Evolutionary conservation across 2,113 vertebrate genomes (phyloP), one percentile per base, ranked within the genome.

Genomic region (Hydrochoerus hydrochaeris): DNA sequence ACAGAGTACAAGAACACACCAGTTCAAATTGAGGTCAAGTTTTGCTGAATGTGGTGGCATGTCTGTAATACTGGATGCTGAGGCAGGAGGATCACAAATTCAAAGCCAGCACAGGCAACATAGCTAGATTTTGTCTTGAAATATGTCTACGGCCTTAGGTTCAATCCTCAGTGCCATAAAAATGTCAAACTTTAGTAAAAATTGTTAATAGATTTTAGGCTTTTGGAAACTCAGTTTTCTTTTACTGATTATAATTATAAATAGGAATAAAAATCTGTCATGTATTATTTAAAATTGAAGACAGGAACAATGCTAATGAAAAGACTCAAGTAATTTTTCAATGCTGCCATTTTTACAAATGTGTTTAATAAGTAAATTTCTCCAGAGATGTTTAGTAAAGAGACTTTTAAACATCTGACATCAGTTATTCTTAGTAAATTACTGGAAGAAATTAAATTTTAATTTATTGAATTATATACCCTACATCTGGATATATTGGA

Each of bases 401-500:
- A 88, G 3, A 77, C 5, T 28, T 85, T 78, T 89, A 30, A 67
- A 28, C 86, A 90, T 73, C 35, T 86, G 22, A 52, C 13, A 94
- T 73, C 26, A 22, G 6, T 85, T 93, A 71, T 49, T 94, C 12
- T 93, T 90, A 16, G 46, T 97, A 94, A 90, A 89, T 93, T 91
- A 93, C 77, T 85, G n/a, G 30, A 80, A 17, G 30, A 96, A 95
- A 96, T 49, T 16, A 63, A 57, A 96, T 30, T 93, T 97, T 85
- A 32, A 90, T 71, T 90, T 96, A 85, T 41, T 41, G 13, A 95
- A 95, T 95, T 92, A 22, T 41, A 49, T 65, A 87, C 91, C 77
- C 93, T 67, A 86, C 46, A 63, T 89, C 69, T 94, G 83, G 44
- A 77, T 97, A 78, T 89, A 16, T 54, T 91, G 28, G 7, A 82